Percentiles rank a stretch among this genome's conserved stretches.
Evolutionary conservation across 2,113 vertebrate genomes (phyloP).

Genomic region (Chaenocephalus aceratus): DNA sequence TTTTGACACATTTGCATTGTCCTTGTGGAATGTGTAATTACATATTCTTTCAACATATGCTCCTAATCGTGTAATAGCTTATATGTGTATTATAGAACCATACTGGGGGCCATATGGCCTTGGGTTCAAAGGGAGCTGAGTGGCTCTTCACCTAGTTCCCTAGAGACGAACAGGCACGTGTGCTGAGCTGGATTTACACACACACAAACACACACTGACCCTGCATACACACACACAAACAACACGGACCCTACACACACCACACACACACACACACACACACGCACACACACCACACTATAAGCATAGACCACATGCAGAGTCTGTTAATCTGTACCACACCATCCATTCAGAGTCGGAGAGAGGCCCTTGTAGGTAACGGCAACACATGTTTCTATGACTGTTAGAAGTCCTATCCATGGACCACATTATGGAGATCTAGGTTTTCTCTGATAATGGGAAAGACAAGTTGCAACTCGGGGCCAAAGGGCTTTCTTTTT

Average conservation of each 20-base stretch:
- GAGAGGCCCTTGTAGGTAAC: constrained; percentile 69
- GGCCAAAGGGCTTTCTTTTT: constrained; percentile 17
- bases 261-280: constrained; percentile 46
- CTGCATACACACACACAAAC: constrained; percentile 36
- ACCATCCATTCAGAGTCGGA: constrained; percentile 63
- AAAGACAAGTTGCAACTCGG: constrained; percentile 51
- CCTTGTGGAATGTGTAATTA: background rate
- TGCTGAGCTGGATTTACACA: constrained; percentile 71
- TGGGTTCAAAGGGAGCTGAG: constrained; percentile 75
- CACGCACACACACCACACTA: constrained; percentile 41
- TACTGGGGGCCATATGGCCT: constrained; percentile 75
- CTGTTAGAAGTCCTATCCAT: constrained; percentile 55
- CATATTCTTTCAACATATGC: background rate
- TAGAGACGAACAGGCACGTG: constrained; percentile 68
- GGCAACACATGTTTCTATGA: constrained; percentile 74
- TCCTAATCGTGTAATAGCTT: constrained; percentile 44
- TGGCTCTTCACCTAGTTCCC: constrained; percentile 81
- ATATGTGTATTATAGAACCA: constrained; percentile 53
- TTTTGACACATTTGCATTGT: background rate
- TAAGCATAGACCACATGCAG: constrained; percentile 56
- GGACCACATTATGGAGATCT: constrained; percentile 46
- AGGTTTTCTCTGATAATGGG: constrained; percentile 44
- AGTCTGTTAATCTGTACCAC: constrained; percentile 81
- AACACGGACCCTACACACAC: background rate
- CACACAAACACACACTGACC: constrained; percentile 29